phyloP scores from a whole-genome alignment of 2,888 invertebrate species.

The Microdon myrmicae region DNA sequence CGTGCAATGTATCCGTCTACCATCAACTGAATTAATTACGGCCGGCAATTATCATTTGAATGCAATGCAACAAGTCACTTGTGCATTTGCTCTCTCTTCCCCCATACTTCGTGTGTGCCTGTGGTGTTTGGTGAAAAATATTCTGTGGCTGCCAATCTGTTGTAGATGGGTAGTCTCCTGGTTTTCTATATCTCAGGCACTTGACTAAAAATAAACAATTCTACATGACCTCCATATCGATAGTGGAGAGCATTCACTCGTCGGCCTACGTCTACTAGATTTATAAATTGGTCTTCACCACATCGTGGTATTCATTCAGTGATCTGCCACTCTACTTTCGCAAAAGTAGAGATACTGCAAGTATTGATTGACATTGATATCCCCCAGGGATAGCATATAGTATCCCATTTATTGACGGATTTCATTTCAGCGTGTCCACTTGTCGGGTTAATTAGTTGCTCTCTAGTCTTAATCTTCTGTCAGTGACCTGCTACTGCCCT shows the following conservation, averaged over 20 bases:
- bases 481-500: slow-evolving; percentile 12
- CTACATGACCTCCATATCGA: slow-evolving; percentile 43
- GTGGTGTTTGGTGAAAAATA: not conserved
- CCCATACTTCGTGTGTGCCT: no score
- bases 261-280: no score
- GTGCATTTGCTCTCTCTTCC: no score
- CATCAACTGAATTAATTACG: no score
- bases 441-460: slow-evolving; percentile 36
- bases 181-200: no score
- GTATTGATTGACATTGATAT: slow-evolving; percentile 47
- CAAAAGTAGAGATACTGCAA: no score
- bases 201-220: slow-evolving; percentile 42
- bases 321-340: no score
- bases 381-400: slow-evolving; percentile 41
- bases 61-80: slow-evolving; percentile 39
- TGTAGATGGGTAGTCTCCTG: slow-evolving; percentile 10
- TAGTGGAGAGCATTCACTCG: slow-evolving; percentile 35
- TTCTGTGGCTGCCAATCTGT: slow-evolving; percentile 5
- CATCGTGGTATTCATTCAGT: slow-evolving; percentile 21
- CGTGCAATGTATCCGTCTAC: slow-evolving; percentile 8
- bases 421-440: slow-evolving; percentile 18
- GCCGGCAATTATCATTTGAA: slow-evolving; percentile 27
- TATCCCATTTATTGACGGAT: slow-evolving; percentile 28
- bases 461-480: slow-evolving; percentile 8
- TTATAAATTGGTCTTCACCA: slow-evolving; percentile 4